Evolutionary conservation across 2,888 invertebrate species (phyloP).

Genomic region (Unio pictorum): DNA sequence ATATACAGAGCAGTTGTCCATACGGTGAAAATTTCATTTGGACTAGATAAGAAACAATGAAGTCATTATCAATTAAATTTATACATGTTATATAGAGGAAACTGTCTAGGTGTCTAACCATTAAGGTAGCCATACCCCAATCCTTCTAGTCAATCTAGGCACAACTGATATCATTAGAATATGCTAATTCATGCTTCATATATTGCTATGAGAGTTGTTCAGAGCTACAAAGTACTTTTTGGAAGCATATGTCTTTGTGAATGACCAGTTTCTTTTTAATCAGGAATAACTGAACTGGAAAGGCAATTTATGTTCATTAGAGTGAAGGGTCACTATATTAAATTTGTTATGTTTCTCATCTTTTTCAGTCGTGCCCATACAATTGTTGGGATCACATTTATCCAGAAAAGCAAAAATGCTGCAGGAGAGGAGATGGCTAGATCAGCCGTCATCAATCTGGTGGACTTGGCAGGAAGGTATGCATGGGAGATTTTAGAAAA

Average conservation of each 20-base stretch:
- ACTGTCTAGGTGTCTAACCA: neutral
- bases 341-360: conserved; percentile 6
- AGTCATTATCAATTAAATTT: neutral
- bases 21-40: too few relatives aligned
- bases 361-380: conserved; percentile 74
- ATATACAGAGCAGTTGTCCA: too few relatives aligned
- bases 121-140: too few relatives aligned
- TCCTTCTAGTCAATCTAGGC: too few relatives aligned
- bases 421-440: conserved; percentile 74
- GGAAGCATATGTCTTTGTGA: neutral
- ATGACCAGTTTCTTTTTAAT: neutral
- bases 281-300: neutral
- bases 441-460: conserved; percentile 74
- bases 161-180: too few relatives aligned
- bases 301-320: neutral
- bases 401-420: conserved; percentile 74
- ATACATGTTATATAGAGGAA: neutral
- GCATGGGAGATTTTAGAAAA: neutral
- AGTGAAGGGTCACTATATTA: neutral
- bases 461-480: conserved; percentile 76
- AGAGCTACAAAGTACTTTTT: neutral
- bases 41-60: neutral
- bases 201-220: too few relatives aligned
- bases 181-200: too few relatives aligned
- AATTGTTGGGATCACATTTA: conserved; percentile 75